Conservation (phyloP, 2,797 vertebrate species). For the Rhinoraja longicauda region DNA sequence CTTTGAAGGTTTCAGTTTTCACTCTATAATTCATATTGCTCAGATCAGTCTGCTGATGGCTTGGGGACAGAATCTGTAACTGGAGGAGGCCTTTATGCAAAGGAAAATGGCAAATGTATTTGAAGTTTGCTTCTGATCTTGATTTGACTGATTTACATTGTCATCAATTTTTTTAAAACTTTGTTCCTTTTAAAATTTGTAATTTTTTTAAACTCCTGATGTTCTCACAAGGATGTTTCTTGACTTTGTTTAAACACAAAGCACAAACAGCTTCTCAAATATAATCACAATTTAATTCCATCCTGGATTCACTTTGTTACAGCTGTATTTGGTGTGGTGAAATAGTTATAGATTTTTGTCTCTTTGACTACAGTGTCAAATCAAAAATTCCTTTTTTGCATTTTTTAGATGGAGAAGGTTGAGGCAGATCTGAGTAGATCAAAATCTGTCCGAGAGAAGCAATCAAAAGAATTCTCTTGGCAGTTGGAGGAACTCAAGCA, state of each 20-base stretch:
- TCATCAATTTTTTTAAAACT: background rate
- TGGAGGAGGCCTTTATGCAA: constrained; percentile 34
- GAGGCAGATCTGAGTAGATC: constrained; percentile 79
- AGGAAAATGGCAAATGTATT: constrained; percentile 34
- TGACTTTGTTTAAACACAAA: constrained; percentile 3
- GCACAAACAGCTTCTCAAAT: background rate
- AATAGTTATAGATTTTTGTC: constrained; percentile 38
- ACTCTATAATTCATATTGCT: constrained; percentile 36
- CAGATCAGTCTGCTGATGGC: constrained; percentile 35
- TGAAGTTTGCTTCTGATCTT: constrained; percentile 36
- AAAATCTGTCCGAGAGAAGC: constrained; percentile 79
- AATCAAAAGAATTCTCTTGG: constrained; percentile 74
- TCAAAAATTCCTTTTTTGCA: constrained; percentile 62
- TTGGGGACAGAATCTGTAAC: constrained; percentile 35
- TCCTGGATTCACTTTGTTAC: background rate
- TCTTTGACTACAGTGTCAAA: constrained; percentile 37
- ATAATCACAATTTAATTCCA: background rate
- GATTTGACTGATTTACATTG: constrained; percentile 34
- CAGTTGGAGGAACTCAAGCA: constrained; percentile 74
- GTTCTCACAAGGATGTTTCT: background rate
- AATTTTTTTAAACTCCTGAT: background rate
- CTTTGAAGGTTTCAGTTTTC: constrained; percentile 28
- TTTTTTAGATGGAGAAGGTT: constrained; percentile 79
- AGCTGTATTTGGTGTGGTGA: background rate
- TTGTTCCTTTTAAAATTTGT: background rate